These are phyloP conservation scores for Rhynchophorus ferrugineus DNA, from an alignment of 1,140 invertebrate genomes.

Conservation along the genomic window DNA sequence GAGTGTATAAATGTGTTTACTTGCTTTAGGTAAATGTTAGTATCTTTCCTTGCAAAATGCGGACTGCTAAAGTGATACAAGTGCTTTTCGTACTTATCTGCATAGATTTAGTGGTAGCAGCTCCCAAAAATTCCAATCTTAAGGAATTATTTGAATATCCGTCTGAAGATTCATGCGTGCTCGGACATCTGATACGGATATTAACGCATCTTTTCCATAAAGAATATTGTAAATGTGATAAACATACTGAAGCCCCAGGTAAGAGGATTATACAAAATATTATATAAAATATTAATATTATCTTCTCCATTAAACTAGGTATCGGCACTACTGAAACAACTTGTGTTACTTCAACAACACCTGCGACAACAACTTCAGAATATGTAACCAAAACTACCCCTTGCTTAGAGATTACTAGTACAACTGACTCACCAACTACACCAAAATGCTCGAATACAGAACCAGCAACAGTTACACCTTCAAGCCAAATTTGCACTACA, in stretches of 20 bases:
- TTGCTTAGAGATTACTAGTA: background rate
- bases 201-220: slow-evolving; percentile 22
- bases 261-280: too few species aligned
- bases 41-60: too few species aligned
- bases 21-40: too few species aligned
- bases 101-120: background rate
- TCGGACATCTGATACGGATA: slow-evolving; percentile 25
- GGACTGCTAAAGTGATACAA: too few species aligned
- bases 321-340: background rate
- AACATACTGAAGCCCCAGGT: too few species aligned
- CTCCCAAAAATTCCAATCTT: slow-evolving; percentile 10
- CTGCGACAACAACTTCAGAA: background rate
- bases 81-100: background rate
- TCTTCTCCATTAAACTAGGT: background rate
- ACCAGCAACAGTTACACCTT: too few species aligned
- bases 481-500: too few species aligned
- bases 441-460: too few species aligned
- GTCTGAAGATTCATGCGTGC: slow-evolving; percentile 21
- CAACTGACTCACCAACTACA: background rate
- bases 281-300: background rate
- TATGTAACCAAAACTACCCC: background rate
- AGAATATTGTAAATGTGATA: too few species aligned
- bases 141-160: slow-evolving; percentile 13
- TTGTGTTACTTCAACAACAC: background rate
- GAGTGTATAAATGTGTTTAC: too few species aligned